A percentile compares a stretch with the other conserved stretches of the same genome.
Evolutionary conservation across 2,113 vertebrate genomes (phyloP).

Genomic region (Scolopax mira): DNA sequence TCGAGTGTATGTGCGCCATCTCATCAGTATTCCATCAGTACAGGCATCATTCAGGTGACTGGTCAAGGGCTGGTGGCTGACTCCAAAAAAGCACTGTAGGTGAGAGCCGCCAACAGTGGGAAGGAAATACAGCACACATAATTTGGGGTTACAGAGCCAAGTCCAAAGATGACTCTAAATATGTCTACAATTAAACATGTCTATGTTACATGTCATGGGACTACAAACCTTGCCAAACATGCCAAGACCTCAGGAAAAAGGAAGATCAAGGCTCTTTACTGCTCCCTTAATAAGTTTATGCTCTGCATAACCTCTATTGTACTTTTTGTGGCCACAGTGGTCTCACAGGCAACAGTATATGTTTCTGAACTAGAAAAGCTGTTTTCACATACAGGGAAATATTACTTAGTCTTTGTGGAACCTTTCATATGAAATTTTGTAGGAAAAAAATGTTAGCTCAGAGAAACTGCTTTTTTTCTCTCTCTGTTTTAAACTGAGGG

Average conservation of each 20-base stretch:
- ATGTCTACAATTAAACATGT: not conserved
- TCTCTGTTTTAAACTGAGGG: fast-evolving
- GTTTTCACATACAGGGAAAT: not conserved
- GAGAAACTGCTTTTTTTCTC: not conserved
- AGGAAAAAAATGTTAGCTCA: not conserved
- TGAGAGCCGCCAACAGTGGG: not conserved
- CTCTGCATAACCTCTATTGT: not conserved
- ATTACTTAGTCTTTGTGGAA: not conserved
- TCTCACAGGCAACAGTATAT: not conserved
- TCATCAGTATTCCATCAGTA: not conserved
- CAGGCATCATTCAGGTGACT: not conserved
- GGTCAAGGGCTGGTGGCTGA: not conserved
- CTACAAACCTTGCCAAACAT: not conserved
- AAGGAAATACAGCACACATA: not conserved
- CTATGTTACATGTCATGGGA: not conserved
- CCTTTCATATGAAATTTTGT: not conserved
- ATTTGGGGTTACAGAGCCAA: not conserved
- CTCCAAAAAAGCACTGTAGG: not conserved
- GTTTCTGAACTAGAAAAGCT: not conserved
- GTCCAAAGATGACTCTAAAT: not conserved
- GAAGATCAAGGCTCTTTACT: not conserved
- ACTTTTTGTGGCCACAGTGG: not conserved
- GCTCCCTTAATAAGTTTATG: not conserved
- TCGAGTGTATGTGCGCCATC: not conserved
- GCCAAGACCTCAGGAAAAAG: not conserved